These are phyloP conservation scores for Myotis myotis DNA, from an alignment of 2,797 vertebrate species.

Conservation along the genomic window DNA sequence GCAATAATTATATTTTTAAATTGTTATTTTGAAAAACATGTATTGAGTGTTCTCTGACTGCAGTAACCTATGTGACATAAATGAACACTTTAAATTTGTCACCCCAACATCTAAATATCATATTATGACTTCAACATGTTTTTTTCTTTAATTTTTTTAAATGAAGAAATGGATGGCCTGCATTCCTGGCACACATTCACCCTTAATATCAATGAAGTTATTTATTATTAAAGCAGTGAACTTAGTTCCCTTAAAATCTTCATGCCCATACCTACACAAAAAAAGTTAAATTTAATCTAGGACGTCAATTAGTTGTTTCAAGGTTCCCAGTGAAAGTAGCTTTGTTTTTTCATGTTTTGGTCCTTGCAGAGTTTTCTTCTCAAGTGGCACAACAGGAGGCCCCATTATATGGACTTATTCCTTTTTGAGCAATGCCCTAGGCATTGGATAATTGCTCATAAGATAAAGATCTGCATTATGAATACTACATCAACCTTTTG, in stretches of 20 bases:
- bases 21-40: not conserved
- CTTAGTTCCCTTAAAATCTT: conserved; percentile 8
- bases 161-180: not conserved
- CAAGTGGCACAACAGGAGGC: conserved; percentile 39
- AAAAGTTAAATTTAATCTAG: conserved; percentile 24
- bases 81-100: not conserved
- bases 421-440: conserved; percentile 45
- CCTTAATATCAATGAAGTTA: not conserved
- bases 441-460: conserved; percentile 68
- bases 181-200: not conserved
- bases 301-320: conserved; percentile 43
- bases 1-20: not conserved
- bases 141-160: not conserved
- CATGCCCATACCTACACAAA: not conserved
- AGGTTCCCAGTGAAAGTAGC: conserved; percentile 18
- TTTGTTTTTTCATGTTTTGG: conserved; percentile 60
- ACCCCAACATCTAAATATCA: not conserved
- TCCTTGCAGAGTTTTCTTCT: conserved; percentile 26
- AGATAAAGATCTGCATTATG: conserved; percentile 70
- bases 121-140: not conserved
- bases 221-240: not conserved
- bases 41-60: not conserved
- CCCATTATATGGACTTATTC: conserved; percentile 32
- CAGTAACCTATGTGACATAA: not conserved
- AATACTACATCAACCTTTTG: conserved; percentile 72